Conservation (phyloP, 1,140 invertebrate species). For the Drosophila nigromelanica region DNA sequence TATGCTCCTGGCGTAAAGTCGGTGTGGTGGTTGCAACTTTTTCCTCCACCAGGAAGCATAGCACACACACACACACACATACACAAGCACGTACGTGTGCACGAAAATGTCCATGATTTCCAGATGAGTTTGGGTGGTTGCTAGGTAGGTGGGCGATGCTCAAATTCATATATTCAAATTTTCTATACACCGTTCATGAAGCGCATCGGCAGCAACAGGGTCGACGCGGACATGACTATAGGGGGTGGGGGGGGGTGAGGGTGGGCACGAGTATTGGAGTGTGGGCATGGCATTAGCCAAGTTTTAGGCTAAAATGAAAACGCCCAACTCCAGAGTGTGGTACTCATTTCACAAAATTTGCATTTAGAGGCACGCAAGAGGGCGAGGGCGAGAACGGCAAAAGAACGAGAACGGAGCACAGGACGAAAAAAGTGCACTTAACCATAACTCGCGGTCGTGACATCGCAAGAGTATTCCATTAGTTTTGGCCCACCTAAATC, state of each 20-base stretch:
- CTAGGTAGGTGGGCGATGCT: slow-evolving; percentile 22
- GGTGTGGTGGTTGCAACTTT: slow-evolving; percentile 69
- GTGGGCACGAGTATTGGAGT: slow-evolving; percentile 6
- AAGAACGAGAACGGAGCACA: slow-evolving; percentile 7
- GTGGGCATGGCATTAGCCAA: slow-evolving; percentile 36
- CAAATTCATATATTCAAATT: slow-evolving; percentile 68
- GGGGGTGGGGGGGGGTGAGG: background rate
- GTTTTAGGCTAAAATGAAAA: slow-evolving; percentile 53
- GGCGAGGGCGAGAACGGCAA: slow-evolving; percentile 1
- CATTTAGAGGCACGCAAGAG: slow-evolving; percentile 62
- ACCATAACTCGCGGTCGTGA: slow-evolving; percentile 75
- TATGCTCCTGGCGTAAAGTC: background rate
- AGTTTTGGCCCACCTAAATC: slow-evolving; percentile 42
- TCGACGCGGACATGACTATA: background rate
- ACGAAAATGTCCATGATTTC: slow-evolving; percentile 29
- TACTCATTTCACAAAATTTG: slow-evolving; percentile 80
- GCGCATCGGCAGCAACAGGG: slow-evolving; percentile 68
- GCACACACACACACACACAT: slow-evolving; percentile 44
- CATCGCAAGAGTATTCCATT: slow-evolving; percentile 68
- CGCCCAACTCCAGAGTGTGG: slow-evolving; percentile 29
- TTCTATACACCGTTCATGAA: slow-evolving; percentile 77
- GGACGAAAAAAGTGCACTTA: slow-evolving; percentile 75
- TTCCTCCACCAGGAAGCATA: slow-evolving; percentile 68
- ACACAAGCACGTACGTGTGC: slow-evolving; percentile 12
- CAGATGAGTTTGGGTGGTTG: slow-evolving; percentile 35